Evolutionary conservation across 1,140 invertebrate genomes (phyloP).

Genomic region (Onthophagus taurus): DNA sequence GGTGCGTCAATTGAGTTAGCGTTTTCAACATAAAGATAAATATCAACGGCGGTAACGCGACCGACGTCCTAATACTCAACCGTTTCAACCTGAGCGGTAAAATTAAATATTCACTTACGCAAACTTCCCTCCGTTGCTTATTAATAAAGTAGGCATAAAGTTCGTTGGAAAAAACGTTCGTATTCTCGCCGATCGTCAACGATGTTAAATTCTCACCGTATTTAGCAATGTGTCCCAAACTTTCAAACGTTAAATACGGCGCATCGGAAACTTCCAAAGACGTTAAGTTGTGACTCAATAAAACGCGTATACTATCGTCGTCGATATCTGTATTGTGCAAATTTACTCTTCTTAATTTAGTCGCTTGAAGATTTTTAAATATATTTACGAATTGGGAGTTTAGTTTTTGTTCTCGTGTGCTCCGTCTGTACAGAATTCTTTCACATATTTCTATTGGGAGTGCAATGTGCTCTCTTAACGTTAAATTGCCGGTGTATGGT

Average conservation of each 20-base stretch:
- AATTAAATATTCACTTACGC: conserved; percentile 42
- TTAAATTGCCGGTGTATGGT: conserved; percentile 33
- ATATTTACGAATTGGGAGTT: conserved; percentile 60
- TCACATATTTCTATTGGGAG: conserved; percentile 65
- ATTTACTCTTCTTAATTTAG: conserved; percentile 59
- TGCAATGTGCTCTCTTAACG: conserved; percentile 44
- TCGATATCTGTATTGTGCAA: conserved; percentile 61
- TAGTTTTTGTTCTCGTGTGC: conserved; percentile 44
- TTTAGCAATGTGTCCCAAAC: conserved; percentile 34
- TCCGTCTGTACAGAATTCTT: conserved; percentile 52
- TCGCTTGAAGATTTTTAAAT: conserved; percentile 55
- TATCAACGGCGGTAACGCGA: conserved; percentile 40
- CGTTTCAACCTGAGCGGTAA: conserved; percentile 54
- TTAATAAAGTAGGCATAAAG: conserved; percentile 18
- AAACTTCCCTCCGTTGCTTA: conserved; percentile 15
- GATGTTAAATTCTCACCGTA: conserved; percentile 39
- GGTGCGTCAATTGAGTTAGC: conserved; percentile 54
- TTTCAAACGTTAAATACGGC: conserved; percentile 46
- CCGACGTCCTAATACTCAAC: conserved; percentile 49
- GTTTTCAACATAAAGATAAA: conserved; percentile 47
- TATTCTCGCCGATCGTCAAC: conserved; percentile 39
- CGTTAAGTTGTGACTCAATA: conserved; percentile 60
- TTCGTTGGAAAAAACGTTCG: conserved; percentile 34
- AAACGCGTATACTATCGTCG: conserved; percentile 53
- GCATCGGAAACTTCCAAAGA: conserved; percentile 68